Evolutionary conservation across 92 coral and sea anemone genomes (phyloP), one percentile per base, ranked within the genome.

Genomic region (Epizoanthus scotinus): DNA sequence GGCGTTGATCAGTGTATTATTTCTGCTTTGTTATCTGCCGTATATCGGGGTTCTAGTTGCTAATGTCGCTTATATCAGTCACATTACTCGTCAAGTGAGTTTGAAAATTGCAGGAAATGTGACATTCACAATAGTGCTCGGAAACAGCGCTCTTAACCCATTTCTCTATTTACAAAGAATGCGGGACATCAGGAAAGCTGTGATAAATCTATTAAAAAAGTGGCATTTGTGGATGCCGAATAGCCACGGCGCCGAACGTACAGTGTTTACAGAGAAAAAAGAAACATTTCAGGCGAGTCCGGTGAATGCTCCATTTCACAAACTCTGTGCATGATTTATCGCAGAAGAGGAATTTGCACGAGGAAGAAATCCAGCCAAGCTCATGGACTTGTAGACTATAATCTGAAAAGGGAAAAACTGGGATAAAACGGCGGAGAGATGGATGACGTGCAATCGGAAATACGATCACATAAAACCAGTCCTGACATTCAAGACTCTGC

Each of bases 81-180:
- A 59, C 21, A 75, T 75, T 55, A 75, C 69, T 17, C 38, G 81
- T 40, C 67, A 38, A 13, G 81, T 75, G 81, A 29, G 68, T 3
- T 36, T 75, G 56, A 75, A 75, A 60, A 59, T 75, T 36, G 81
- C 81, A 12, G 81, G 81, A 75, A 75, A 75, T 40, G 81, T 75
- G 58, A 75, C 81, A 34, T 25, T 75, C 18, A 58, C 81, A 10
- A 22, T 75, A 9, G 81, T 75, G 22, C 81, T 75, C 40, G 81
- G 81, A 2, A 75, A 75, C 36, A 75, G 81, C 57, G 24, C 81
- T 5, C 22, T 59, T 6, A 75, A 75, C 20, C 81, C 81, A 8
- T 75, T 75, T 59, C 81, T 75, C 15, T 75, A 59, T 75, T 20
- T 75, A 21, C 47, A 75, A 53, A 75, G 81, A 75, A 75, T 75